Evolutionary conservation across 2,797 vertebrate genomes (phyloP), one percentile per base, ranked within the genome.

Genomic region (Cossypha niveicapilla): DNA sequence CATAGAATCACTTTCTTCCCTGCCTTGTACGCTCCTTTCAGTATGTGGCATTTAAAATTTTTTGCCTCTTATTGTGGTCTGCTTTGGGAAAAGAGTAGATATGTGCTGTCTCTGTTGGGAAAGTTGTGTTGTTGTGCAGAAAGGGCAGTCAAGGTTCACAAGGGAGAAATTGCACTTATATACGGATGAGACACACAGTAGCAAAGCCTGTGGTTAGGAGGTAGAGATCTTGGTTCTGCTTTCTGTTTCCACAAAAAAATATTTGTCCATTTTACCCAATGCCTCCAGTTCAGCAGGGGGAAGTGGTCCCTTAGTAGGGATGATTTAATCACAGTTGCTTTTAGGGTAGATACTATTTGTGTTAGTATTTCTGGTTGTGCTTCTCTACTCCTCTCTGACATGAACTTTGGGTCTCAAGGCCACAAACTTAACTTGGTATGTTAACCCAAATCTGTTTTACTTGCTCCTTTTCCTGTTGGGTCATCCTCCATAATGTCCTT

Each of bases 231-330:
- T 83, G 44, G 45, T 86, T 92, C 80, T 88, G 34, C 51, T 86
- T 86, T 95, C 25, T 72, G 17, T 53, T 94, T 87, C 76, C n/a
- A 81, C 28, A 68, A 42, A 83, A 83, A 85, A n/a, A 22, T 13
- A 16, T 74, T 77, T 66, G 44, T 18, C 18, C 2, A 2, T 84
- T 86, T 77, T 37, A 53, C 24, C 11, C 10, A n/a, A 24, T 0
- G 2, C 18, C 32, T 50, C 9, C 6, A n/a, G 21, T 30, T 10
- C 17, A 44, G 5, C 6, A 1, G 16, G 16, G 24, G 16, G 12
- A 76, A 93, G 60, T 1, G 2, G 11, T 21, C 34, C 15, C 28
- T 39, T 45, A 7, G 13, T 30, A 21, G 0, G 0, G 14, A 32
- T 2, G 9, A 5, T 30, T 41, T 51, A 71, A 51, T 13, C 21